Evolutionary conservation across 2,797 vertebrate genomes (phyloP).

Genomic region (Rhinatrema bivittatum): DNA sequence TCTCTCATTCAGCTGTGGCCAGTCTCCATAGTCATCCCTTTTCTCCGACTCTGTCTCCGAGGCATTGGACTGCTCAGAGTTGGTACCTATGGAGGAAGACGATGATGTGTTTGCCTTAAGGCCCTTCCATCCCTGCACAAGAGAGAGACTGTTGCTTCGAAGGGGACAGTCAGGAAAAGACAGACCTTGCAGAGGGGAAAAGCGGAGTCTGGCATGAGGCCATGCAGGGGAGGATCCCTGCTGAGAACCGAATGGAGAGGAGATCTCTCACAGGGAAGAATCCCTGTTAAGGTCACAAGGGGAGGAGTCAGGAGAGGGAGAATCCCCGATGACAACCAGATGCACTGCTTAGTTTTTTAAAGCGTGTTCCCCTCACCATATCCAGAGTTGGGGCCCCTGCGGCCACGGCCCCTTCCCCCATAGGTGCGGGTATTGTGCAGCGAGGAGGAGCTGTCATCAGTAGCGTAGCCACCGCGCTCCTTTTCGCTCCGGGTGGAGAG

Average conservation of each 20-base stretch:
- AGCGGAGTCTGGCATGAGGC: no score
- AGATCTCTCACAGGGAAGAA: no score
- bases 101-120: neutral
- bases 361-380: slow-evolving; percentile 61
- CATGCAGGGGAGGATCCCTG: no score
- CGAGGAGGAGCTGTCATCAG: slow-evolving; percentile 78
- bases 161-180: neutral
- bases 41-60: slow-evolving; percentile 72
- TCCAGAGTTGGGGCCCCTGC: slow-evolving; percentile 65
- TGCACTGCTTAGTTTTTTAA: no score
- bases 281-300: no score
- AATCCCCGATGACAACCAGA: no score
- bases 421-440: slow-evolving; percentile 76
- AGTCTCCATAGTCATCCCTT: slow-evolving; percentile 52
- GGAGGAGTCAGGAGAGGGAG: neutral
- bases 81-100: slow-evolving; percentile 52
- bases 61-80: slow-evolving; percentile 77
- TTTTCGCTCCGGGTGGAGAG: slow-evolving; percentile 52
- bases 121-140: no score
- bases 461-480: slow-evolving; percentile 64
- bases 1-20: slow-evolving; percentile 52
- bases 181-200: no score
- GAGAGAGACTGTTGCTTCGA: neutral
- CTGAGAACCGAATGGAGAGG: no score
- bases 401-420: slow-evolving; percentile 67